Conservation (phyloP, 2,888 invertebrate genomes). For the Prosopocoilus inquinatus region DNA sequence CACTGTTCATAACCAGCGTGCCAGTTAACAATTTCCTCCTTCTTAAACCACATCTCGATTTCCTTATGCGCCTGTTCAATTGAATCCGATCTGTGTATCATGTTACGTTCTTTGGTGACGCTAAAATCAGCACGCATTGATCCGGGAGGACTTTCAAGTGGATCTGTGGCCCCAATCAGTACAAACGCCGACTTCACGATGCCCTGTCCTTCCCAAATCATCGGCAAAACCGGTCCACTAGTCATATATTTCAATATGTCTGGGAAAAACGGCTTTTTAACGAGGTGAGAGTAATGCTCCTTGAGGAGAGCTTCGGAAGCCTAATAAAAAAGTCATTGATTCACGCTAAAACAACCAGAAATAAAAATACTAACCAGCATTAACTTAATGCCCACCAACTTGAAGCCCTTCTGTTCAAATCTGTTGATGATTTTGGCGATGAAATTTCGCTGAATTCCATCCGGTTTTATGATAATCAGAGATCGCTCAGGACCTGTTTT, state of each 20-base stretch:
- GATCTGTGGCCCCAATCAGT: slow-evolving; percentile 95
- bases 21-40: slow-evolving; percentile 76
- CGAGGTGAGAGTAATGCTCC: slow-evolving; percentile 88
- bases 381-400: too few species aligned
- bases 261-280: slow-evolving; percentile 84
- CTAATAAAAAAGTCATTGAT: slow-evolving; percentile 50
- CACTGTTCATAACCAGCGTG: slow-evolving; percentile 73
- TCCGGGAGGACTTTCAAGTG: slow-evolving; percentile 87
- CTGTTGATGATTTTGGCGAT: too few species aligned
- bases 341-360: too few species aligned
- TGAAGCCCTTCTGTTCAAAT: too few species aligned
- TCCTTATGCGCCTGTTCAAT: slow-evolving; percentile 92
- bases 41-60: slow-evolving; percentile 88
- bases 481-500: too few species aligned
- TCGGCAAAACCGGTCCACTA: slow-evolving; percentile 85
- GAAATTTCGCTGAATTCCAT: too few species aligned
- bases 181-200: slow-evolving; percentile 88
- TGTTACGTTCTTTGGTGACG: slow-evolving; percentile 89
- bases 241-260: slow-evolving; percentile 58
- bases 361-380: too few species aligned
- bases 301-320: slow-evolving; percentile 76
- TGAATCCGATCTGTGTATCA: slow-evolving; percentile 91
- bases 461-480: too few species aligned
- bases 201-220: slow-evolving; percentile 92
- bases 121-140: slow-evolving; percentile 94